These are phyloP conservation scores for Geotrupes spiniger DNA, from an alignment of 2,888 invertebrate genomes.

Conservation along the genomic window DNA sequence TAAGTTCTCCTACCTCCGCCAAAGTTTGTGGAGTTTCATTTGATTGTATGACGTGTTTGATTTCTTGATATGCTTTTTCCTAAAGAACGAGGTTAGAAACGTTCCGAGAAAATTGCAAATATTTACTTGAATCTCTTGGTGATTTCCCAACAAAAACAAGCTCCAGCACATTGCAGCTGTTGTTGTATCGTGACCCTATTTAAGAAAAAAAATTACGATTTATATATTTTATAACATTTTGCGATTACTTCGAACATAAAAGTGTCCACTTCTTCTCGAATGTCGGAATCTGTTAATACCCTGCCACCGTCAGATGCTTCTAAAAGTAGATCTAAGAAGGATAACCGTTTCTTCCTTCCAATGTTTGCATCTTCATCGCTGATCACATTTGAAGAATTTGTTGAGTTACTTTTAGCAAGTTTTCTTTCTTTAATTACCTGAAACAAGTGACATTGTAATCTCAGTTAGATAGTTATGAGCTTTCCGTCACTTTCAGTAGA, in stretches of 20 bases:
- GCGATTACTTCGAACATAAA: slow-evolving; percentile 16
- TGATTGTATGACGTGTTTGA: slow-evolving; percentile 33
- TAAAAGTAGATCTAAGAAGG: slow-evolving; percentile 11
- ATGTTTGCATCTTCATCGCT: not conserved
- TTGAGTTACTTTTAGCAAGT: too few relatives aligned
- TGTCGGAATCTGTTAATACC: slow-evolving; percentile 9
- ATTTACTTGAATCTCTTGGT: slow-evolving; percentile 16
- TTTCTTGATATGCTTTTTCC: slow-evolving; percentile 42
- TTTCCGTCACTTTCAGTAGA: too few relatives aligned
- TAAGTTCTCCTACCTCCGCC: slow-evolving; percentile 36
- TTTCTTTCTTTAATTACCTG: slow-evolving; percentile 9
- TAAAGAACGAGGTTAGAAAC: slow-evolving; percentile 21
- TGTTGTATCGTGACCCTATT: slow-evolving; percentile 38
- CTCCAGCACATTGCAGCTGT: slow-evolving; percentile 38
- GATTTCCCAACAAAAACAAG: slow-evolving; percentile 32
- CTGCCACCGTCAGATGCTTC: slow-evolving; percentile 1
- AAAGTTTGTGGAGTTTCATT: slow-evolving; percentile 17
- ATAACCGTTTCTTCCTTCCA: slow-evolving; percentile 8
- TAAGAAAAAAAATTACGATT: not conserved
- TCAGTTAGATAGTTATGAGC: too few relatives aligned
- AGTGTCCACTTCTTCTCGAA: slow-evolving; percentile 14
- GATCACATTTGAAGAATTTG: too few relatives aligned
- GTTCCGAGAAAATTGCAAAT: not conserved
- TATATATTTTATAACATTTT: not conserved
- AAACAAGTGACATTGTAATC: too few relatives aligned